Percentiles rank a stretch among this genome's conserved stretches.
phyloP scores from a whole-genome alignment of 2,888 invertebrate genomes.

The Diogma glabrata region DNA sequence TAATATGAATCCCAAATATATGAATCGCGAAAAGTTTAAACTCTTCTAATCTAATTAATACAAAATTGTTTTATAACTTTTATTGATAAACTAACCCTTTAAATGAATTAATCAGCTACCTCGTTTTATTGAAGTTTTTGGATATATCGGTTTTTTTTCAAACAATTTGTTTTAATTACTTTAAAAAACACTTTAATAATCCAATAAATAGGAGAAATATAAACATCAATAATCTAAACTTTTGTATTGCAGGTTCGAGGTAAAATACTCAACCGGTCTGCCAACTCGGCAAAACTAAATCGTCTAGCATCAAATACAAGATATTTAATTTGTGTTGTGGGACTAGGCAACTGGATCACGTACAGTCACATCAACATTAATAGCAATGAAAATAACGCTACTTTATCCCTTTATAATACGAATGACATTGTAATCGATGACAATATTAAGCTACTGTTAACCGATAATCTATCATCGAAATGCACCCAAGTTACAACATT shows the following conservation, averaged over 20 bases:
- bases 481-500: slow-evolving; percentile 67
- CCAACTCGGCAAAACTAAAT: slow-evolving; percentile 60
- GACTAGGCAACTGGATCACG: slow-evolving; percentile 64
- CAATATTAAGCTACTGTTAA: slow-evolving; percentile 44
- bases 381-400: slow-evolving; percentile 11
- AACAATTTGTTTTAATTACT: too few species aligned
- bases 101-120: too few species aligned
- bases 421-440: slow-evolving; percentile 50
- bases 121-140: too few species aligned
- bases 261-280: slow-evolving; percentile 58
- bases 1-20: too few species aligned
- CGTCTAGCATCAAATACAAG: slow-evolving; percentile 67
- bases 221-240: too few species aligned
- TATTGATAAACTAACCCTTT: too few species aligned
- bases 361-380: slow-evolving; percentile 2
- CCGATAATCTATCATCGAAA: slow-evolving; percentile 61
- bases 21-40: too few species aligned
- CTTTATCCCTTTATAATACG: slow-evolving; percentile 26
- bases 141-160: too few species aligned
- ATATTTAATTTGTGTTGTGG: slow-evolving; percentile 78
- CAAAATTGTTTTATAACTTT: too few species aligned
- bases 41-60: too few species aligned
- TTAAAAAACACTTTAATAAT: too few species aligned
- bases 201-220: too few species aligned
- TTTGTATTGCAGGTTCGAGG: slow-evolving; percentile 60